Conservation (phyloP, 2,113 vertebrate genomes). For the Trachemys scripta region DNA sequence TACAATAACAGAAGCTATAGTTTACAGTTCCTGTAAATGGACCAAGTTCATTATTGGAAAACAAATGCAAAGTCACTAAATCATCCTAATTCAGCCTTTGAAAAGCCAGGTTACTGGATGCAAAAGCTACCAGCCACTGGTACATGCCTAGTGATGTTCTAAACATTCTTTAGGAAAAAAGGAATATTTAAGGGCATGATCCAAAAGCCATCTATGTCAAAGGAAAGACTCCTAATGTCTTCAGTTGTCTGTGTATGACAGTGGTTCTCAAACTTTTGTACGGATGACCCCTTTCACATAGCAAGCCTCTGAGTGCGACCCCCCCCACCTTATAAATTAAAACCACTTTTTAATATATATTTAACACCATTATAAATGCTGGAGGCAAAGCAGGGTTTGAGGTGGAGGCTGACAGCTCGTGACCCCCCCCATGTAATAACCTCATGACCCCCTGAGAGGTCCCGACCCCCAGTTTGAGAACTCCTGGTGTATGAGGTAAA, state of each 20-base stretch:
- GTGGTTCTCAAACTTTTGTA: no score
- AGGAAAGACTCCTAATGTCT: not conserved
- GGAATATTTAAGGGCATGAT: not conserved
- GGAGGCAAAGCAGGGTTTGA: no score
- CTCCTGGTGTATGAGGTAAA: not conserved
- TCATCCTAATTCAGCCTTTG: not conserved
- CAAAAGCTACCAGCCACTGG: not conserved
- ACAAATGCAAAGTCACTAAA: not conserved
- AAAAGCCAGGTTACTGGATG: slow-evolving; percentile 2
- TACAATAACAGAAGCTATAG: not conserved
- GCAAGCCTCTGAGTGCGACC: no score
- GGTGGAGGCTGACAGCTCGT: no score
- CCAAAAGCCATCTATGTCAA: not conserved
- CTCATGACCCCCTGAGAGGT: no score
- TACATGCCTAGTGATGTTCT: not conserved
- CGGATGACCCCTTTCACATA: no score
- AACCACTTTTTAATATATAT: no score
- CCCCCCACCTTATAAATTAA: no score
- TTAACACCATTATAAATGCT: no score
- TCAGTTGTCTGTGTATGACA: not conserved
- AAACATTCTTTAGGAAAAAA: not conserved
- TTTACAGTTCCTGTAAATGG: not conserved
- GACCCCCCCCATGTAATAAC: no score
- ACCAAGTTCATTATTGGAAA: not conserved
- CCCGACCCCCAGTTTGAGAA: no score